phyloP scores from a whole-genome alignment of 2,888 invertebrate genomes.

The Andrena fulva region DNA sequence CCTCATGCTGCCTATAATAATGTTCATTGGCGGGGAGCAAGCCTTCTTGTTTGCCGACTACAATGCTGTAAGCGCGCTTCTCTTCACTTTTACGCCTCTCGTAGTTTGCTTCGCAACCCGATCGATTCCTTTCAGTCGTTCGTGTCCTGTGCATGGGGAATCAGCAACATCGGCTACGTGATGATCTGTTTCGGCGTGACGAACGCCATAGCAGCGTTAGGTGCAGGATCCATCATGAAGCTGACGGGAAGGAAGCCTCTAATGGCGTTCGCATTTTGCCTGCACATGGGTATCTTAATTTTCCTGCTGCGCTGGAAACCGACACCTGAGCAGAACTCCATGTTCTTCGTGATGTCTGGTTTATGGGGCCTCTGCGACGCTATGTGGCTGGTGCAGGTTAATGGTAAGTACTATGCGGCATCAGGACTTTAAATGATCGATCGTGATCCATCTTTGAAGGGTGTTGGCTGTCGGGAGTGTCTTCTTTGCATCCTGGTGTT shows the following conservation, averaged over 20 bases:
- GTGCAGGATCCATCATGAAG: conserved; percentile 92
- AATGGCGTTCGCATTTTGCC: conserved; percentile 89
- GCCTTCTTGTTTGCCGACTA: conserved; percentile 95
- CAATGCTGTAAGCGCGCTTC: conserved; percentile 88
- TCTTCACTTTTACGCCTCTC: background rate
- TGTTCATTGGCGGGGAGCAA: conserved; percentile 97
- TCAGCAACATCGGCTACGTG: conserved; percentile 96
- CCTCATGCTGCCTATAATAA: conserved; percentile 94
- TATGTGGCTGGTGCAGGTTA: conserved; percentile 96
- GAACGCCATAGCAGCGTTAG: conserved; percentile 94
- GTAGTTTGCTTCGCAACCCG: background rate
- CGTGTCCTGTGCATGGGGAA: conserved; percentile 94
- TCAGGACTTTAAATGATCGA: background rate
- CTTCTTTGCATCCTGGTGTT: too few species aligned
- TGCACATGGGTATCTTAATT: conserved; percentile 90
- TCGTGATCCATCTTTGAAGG: too few species aligned
- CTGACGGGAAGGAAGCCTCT: conserved; percentile 92
- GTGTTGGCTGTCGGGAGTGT: too few species aligned
- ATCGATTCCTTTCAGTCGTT: conserved; percentile 87
- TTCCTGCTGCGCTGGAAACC: conserved; percentile 91
- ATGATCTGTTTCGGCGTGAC: conserved; percentile 97
- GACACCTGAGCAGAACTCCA: conserved; percentile 87
- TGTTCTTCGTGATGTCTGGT: conserved; percentile 92
- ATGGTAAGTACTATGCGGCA: conserved; percentile 87
- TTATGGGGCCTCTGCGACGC: conserved; percentile 96